Percentiles rank a stretch among this genome's conserved stretches.
Conservation (phyloP, 2,888 invertebrate genomes). For the Drosophila ezoana region DNA sequence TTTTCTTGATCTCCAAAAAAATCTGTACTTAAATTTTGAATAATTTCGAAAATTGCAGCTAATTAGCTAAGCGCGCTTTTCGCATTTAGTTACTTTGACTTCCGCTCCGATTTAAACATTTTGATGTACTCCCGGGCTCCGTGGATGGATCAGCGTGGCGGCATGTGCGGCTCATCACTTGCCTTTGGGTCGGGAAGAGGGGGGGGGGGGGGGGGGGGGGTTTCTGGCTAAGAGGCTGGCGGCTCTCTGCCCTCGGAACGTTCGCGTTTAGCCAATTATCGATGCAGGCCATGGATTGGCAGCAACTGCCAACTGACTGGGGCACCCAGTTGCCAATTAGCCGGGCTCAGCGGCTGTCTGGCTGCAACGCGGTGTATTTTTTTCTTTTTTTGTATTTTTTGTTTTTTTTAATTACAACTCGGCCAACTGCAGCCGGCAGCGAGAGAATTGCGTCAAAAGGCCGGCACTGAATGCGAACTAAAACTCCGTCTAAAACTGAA, state of each 20-base stretch:
- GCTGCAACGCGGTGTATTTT: not conserved
- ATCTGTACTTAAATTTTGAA: too few species aligned
- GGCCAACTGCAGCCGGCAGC: conserved; percentile 25
- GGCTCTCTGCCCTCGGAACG: not conserved
- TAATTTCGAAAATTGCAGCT: too few species aligned
- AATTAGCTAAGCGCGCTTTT: too few species aligned
- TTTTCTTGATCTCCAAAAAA: too few species aligned
- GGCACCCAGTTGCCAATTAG: conserved; percentile 74
- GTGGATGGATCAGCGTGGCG: conserved; percentile 8
- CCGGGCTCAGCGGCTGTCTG: conserved; percentile 33
- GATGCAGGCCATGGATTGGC: conserved; percentile 55
- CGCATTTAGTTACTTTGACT: too few species aligned
- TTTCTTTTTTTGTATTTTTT: not conserved
- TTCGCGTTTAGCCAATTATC: conserved; percentile 52
- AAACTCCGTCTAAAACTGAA: conserved; percentile 8
- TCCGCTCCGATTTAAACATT: conserved; percentile 2
- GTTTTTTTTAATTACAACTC: conserved; percentile 67
- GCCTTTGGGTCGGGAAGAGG: not conserved
- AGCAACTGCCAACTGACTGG: conserved; percentile 36
- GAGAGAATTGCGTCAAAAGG: conserved; percentile 39
- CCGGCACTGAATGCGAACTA: conserved; percentile 2
- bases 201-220: too few species aligned
- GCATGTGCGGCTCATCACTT: conserved; percentile 16
- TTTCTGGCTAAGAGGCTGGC: conserved; percentile 10
- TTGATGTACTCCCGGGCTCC: not conserved